phyloP scores from a whole-genome alignment of 2,888 invertebrate species.

The Arenicola marina region DNA sequence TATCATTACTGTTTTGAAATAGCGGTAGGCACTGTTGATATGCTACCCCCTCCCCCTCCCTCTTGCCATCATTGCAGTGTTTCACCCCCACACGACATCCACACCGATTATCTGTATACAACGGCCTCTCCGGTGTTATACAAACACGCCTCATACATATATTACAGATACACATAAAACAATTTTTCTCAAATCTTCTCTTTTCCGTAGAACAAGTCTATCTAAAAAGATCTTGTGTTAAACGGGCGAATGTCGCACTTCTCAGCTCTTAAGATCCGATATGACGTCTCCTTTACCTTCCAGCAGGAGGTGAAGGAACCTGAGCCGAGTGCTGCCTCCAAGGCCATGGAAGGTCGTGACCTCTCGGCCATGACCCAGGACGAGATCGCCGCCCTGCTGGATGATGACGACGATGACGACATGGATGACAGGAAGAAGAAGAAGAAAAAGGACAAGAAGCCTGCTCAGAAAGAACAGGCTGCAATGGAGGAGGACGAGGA shows the following conservation, averaged over 20 bases:
- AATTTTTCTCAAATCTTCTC: too few species aligned
- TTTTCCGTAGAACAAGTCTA: background rate
- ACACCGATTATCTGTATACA: too few species aligned
- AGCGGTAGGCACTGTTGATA: too few species aligned
- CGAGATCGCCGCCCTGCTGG: constrained; percentile 16
- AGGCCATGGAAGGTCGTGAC: constrained; percentile 10
- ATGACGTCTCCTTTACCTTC: too few species aligned
- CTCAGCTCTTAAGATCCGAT: too few species aligned
- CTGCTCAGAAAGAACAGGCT: too few species aligned
- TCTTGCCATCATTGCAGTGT: too few species aligned
- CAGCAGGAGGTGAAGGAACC: constrained; percentile 18
- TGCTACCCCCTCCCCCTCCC: too few species aligned
- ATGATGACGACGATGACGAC: constrained; percentile 24
- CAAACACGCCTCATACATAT: too few species aligned
- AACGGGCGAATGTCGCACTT: background rate
- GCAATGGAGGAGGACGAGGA: constrained; percentile 32
- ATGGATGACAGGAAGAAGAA: constrained; percentile 41
- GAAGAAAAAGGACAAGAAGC: constrained; percentile 48
- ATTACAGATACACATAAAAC: too few species aligned
- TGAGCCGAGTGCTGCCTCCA: background rate
- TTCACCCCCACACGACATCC: too few species aligned
- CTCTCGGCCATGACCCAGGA: constrained; percentile 24
- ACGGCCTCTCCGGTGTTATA: too few species aligned
- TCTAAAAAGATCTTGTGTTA: background rate
- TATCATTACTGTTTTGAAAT: background rate